phyloP scores from a whole-genome alignment of 2,113 vertebrate genomes.

The Acrocephalus arundinaceus region DNA sequence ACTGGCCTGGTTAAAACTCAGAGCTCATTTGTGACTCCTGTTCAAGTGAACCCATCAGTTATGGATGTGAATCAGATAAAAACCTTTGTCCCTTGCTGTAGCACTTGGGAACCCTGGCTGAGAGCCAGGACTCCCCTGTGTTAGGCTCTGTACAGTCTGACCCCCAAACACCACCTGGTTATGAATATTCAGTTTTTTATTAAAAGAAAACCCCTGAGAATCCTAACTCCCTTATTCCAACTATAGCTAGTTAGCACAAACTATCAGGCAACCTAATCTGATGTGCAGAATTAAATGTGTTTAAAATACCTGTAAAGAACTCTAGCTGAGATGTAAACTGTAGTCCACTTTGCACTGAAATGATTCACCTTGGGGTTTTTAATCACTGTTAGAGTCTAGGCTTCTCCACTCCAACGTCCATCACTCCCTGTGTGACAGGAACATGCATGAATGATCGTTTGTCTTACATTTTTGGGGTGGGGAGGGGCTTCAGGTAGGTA shows the following conservation, averaged over 20 bases:
- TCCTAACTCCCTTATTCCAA: not conserved
- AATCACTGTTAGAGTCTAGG: slow-evolving; percentile 42
- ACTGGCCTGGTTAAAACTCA: slow-evolving; percentile 35
- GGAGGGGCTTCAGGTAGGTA: slow-evolving; percentile 36
- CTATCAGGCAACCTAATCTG: slow-evolving; percentile 1
- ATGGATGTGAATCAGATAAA: not conserved
- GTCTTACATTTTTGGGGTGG: not conserved
- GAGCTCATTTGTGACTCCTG: slow-evolving; percentile 35
- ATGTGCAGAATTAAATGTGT: slow-evolving; percentile 47
- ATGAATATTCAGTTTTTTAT: slow-evolving; percentile 12
- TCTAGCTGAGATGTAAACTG: slow-evolving; percentile 50
- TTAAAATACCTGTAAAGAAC: slow-evolving; percentile 40
- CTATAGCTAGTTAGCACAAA: slow-evolving; percentile 32
- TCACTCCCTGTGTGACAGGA: slow-evolving; percentile 44
- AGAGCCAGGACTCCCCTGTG: not conserved
- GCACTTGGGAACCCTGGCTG: not conserved
- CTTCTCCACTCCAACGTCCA: slow-evolving; percentile 2
- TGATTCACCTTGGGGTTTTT: not conserved
- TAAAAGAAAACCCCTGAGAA: not conserved
- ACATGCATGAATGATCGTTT: slow-evolving; percentile 40
- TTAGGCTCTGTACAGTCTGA: slow-evolving; percentile 37
- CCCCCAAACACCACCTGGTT: not conserved
- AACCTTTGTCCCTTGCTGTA: not conserved
- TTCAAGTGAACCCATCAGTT: slow-evolving; percentile 22
- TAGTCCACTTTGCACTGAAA: slow-evolving; percentile 60